Percentiles rank a stretch among this genome's conserved stretches.
These are phyloP conservation scores for Sipha maydis DNA, from an alignment of 2,888 invertebrate genomes.

Conservation along the genomic window DNA sequence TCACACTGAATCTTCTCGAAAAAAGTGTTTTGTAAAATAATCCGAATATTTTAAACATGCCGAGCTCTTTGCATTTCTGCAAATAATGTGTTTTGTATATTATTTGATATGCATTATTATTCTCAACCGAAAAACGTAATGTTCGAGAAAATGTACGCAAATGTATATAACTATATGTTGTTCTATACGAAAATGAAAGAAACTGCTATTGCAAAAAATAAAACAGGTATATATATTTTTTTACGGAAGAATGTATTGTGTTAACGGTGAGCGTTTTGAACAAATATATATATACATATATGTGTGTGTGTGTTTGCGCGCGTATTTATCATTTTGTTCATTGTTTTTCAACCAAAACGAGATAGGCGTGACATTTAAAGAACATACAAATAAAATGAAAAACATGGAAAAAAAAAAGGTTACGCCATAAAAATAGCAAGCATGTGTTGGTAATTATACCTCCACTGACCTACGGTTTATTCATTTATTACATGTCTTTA, in stretches of 20 bases:
- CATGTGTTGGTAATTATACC: constrained; percentile 26
- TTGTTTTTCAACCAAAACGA: constrained; percentile 20
- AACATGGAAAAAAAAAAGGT: not conserved
- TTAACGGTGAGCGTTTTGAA: not conserved
- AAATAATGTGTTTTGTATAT: too few relatives aligned
- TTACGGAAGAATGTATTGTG: not conserved
- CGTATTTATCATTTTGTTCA: not conserved
- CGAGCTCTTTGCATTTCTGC: too few relatives aligned
- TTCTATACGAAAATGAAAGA: not conserved
- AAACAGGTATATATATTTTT: not conserved
- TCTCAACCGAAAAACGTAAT: not conserved
- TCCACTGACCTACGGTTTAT: not conserved
- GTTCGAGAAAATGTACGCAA: not conserved
- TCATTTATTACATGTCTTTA: not conserved
- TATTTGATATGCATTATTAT: not conserved
- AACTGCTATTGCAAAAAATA: not conserved
- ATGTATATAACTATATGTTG: not conserved
- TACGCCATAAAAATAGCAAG: constrained; percentile 15
- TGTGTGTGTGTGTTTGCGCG: too few relatives aligned
- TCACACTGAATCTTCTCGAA: too few relatives aligned
- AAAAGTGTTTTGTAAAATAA: too few relatives aligned
- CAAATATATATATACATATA: not conserved
- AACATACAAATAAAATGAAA: constrained; percentile 24
- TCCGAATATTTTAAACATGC: too few relatives aligned
- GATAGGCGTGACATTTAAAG: not conserved